Base-by-base conservation (phyloP, 2,113 vertebrate genomes). In the Corythaeola cristata region DNA sequence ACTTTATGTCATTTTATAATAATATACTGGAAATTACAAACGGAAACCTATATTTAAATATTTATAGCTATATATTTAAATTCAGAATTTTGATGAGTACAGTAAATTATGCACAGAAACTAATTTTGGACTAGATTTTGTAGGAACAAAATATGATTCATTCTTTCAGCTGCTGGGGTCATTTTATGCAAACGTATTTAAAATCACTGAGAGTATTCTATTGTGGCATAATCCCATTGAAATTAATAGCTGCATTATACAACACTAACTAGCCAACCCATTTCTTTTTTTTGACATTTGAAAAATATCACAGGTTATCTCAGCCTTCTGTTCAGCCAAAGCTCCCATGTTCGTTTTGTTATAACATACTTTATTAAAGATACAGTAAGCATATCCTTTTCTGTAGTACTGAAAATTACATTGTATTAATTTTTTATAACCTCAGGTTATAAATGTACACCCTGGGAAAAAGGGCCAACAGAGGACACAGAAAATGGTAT, bases 231-330 rank as follows among this genome's bases (percentile, higher is more conserved):
- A 82, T 85, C 77, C 53, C 12, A 68, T 7, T 91, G 67, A 92
- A 88, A 92, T 71, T 23, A 95, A 93, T 47, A 85, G n/a, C 53
- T 85, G n/a, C 24, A 78, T 58, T 81, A 50, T 62, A 53, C 20
- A 69, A 66, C 24, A 69, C 21, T 87, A 84, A 81, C 68, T 93
- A 72, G 35, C 35, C 44, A 93, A 67, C 11, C 5, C 18, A 12
- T 59, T 12, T 14, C n/a, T n/a, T 76, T 55, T 92, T 90, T 83
- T 59, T 41, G 17, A 62, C 24, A 58, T 91, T 90, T 82, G 73
- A 69, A 85, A 95, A 88, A 85, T 76, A 87, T 59, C n/a, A 55
- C 73, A 93, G 60, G 92, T 96, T 89, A 93, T 87, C 37, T 69
- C 50, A 89, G 69, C 69, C 73, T 89, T 87, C 78, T 80, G 24